These are phyloP conservation scores for Hyles lineata DNA, from an alignment of 2,888 invertebrate genomes.

Conservation along the genomic window DNA sequence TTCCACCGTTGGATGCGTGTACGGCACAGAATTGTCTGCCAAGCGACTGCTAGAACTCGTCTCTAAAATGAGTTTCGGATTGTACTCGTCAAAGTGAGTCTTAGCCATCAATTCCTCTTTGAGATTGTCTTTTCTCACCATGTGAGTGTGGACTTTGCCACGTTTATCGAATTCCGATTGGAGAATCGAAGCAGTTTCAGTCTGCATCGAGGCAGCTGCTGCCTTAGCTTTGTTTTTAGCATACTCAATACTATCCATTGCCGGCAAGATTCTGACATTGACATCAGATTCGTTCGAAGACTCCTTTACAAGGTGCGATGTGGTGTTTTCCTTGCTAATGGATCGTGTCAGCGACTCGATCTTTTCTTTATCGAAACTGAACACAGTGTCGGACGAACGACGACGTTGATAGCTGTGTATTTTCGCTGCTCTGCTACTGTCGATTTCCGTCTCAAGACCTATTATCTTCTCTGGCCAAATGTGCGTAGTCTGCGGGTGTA, in stretches of 20 bases:
- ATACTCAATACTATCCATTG: slow-evolving; percentile 84
- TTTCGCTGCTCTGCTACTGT: slow-evolving; percentile 73
- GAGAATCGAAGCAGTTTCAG: slow-evolving; percentile 82
- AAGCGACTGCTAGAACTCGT: slow-evolving; percentile 82
- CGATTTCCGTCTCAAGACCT: slow-evolving; percentile 81
- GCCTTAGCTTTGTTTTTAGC: slow-evolving; percentile 81
- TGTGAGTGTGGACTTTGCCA: slow-evolving; percentile 71
- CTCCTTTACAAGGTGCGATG: slow-evolving; percentile 75
- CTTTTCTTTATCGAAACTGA: slow-evolving; percentile 91
- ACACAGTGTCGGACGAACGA: slow-evolving; percentile 89
- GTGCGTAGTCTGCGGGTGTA: slow-evolving; percentile 76
- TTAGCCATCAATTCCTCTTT: slow-evolving; percentile 88
- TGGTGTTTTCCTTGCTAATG: slow-evolving; percentile 70
- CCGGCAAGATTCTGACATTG: slow-evolving; percentile 76
- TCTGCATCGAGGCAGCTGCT: slow-evolving; percentile 55
- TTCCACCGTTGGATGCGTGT: slow-evolving; percentile 90
- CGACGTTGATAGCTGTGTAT: slow-evolving; percentile 84
- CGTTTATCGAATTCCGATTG: slow-evolving; percentile 87
- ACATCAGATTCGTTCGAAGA: slow-evolving; percentile 83
- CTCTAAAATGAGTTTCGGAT: slow-evolving; percentile 87
- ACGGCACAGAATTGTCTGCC: slow-evolving; percentile 81
- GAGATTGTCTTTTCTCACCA: slow-evolving; percentile 82
- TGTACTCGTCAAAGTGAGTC: slow-evolving; percentile 89
- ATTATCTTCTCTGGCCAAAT: slow-evolving; percentile 85
- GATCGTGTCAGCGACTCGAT: slow-evolving; percentile 89